Base-by-base conservation (phyloP, 2,113 vertebrate genomes). In the Thunnus maccoyii region DNA sequence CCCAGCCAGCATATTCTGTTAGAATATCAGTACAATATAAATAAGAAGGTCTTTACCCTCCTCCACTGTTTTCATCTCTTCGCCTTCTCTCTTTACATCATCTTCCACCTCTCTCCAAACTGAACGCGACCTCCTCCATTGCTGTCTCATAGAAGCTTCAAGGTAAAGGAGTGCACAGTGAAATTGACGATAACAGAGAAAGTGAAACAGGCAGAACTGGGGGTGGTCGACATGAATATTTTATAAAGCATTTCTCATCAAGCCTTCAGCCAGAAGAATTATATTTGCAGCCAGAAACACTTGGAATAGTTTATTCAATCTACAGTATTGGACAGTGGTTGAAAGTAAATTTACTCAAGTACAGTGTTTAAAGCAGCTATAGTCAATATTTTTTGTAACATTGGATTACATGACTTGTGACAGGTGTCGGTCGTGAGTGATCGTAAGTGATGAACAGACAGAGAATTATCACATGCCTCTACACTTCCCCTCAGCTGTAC, bases 1-100 rank as follows among this genome's bases (percentile, higher is more conserved):
- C 27, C 17, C 65, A 48, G 55, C 61, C 54, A 18, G 41, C 61
- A 54, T n/a, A 48, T 1, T 48, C 47, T 76, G 67, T 71, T 60
- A 69, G 85, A 69, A 88, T 86, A 83, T 79, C 4, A 4, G 80
- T 78, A 46, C 64, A 44, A 36, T 63, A 83, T 76, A 46, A 80
- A 89, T 79, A 72, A 78, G 65, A 48, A 65, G 36, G 25, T 75
- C 41, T 69, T 78, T 27, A 57, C 16, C 16, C 44, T 77, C 55
- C 55, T 11, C 0, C 11, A 22, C 18, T 14, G 22, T 65, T 83
- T 60, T 65, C 51, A 58, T 25, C 58, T 72, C 22, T 48, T 51
- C 16, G 27, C 54, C 14, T 46, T 32, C 7, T 17, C 11, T 46
- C 14, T 17, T 67, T 16, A 15, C 57, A 57, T 76, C 48, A 20